Conservation (phyloP, 64 coral and sea anemone species). For the Exaiptasia diaphana region DNA sequence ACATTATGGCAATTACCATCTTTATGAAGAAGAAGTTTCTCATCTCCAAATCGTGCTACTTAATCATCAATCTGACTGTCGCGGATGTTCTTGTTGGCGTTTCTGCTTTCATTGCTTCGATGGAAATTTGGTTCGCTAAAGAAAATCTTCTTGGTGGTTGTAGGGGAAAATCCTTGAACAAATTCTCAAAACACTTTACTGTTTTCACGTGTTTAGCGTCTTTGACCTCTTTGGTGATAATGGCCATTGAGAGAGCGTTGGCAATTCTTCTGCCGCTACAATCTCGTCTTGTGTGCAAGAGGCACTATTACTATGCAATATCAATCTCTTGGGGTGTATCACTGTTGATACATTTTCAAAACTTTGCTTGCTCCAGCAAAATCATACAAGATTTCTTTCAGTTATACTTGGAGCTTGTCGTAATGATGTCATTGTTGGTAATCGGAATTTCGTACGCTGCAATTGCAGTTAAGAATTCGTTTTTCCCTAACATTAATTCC, state of each 20-base stretch:
- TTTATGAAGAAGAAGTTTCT: background rate
- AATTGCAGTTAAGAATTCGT: background rate
- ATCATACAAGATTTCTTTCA: background rate
- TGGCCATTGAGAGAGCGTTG: background rate
- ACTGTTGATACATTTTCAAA: background rate
- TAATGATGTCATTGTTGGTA: background rate
- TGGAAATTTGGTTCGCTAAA: no score
- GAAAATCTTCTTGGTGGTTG: no score
- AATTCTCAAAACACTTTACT: no score
- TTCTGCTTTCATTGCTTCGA: background rate
- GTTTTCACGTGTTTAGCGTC: background rate
- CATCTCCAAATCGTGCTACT: background rate
- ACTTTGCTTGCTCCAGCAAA: background rate
- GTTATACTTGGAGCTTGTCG: background rate
- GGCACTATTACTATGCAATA: background rate
- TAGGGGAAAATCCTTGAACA: no score
- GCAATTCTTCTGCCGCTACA: background rate
- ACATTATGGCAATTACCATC: background rate
- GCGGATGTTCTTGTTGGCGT: conserved; percentile 4
- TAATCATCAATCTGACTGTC: conserved; percentile 1
- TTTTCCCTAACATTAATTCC: no score
- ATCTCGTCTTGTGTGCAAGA: background rate
- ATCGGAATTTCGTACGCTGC: background rate
- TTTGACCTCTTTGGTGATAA: background rate
- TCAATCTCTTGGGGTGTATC: background rate